These are phyloP conservation scores for Megalonaias nervosa DNA, from an alignment of 1,140 invertebrate genomes.

Conservation along the genomic window DNA sequence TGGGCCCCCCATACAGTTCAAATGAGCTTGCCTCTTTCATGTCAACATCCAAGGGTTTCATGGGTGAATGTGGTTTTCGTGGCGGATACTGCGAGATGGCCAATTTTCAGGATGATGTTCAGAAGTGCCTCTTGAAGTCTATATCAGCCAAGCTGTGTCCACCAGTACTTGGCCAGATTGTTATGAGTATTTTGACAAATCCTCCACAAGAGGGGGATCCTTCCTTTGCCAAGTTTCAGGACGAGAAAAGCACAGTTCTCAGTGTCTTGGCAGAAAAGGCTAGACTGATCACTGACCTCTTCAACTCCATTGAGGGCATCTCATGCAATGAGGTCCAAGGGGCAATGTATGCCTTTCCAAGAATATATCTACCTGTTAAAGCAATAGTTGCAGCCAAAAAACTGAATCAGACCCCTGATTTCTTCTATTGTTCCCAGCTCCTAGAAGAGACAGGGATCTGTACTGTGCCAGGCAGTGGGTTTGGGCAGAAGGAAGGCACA, in stretches of 20 bases:
- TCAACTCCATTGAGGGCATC: conserved; percentile 94
- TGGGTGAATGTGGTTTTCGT: conserved; percentile 89
- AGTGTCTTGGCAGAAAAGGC: conserved; percentile 84
- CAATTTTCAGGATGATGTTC: conserved; percentile 88
- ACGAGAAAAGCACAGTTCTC: conserved; percentile 86
- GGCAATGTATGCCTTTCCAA: conserved; percentile 98
- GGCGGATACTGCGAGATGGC: conserved; percentile 96
- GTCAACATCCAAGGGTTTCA: conserved; percentile 94
- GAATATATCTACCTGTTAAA: conserved; percentile 71
- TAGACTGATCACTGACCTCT: conserved; percentile 88
- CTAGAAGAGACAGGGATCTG: conserved; percentile 92
- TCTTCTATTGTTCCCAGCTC: conserved; percentile 94
- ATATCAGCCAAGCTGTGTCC: conserved; percentile 96
- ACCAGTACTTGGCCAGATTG: conserved; percentile 89
- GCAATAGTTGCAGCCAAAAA: conserved; percentile 71
- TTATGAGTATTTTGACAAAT: conserved; percentile 82
- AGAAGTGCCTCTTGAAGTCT: conserved; percentile 85
- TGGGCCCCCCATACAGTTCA: conserved; percentile 86
- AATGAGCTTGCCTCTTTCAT: conserved; percentile 97
- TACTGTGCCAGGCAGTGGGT: conserved; percentile 94
- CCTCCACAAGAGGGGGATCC: conserved; percentile 87
- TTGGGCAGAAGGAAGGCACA: conserved; percentile 89
- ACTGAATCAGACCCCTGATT: conserved; percentile 81
- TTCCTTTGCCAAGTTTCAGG: conserved; percentile 75
- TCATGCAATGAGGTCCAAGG: conserved; percentile 89